phyloP scores from a whole-genome alignment of 2,888 invertebrate genomes.

The Coremacera marginata region DNA sequence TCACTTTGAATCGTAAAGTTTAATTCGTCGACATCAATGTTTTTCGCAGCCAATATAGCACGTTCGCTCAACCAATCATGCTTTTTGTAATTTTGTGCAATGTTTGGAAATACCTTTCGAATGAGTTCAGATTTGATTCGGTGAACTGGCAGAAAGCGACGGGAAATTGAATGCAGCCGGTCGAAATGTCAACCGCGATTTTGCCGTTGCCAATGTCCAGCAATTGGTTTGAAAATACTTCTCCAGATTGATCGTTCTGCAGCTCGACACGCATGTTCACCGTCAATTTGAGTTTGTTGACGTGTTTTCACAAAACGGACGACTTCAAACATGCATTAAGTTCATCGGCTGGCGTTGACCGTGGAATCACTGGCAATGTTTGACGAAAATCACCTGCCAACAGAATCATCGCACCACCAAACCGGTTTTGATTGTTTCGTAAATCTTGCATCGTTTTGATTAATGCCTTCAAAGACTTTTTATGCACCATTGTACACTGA shows the following conservation, averaged over 20 bases:
- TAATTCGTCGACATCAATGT: slow-evolving; percentile 1
- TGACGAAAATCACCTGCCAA: slow-evolving; percentile 39
- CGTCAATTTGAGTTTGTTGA: slow-evolving; percentile 27
- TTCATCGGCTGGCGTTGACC: slow-evolving; percentile 51
- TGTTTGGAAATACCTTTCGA: slow-evolving; percentile 34
- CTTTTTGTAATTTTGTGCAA: slow-evolving; percentile 40
- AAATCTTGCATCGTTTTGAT: slow-evolving; percentile 45
- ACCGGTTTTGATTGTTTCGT: slow-evolving; percentile 36
- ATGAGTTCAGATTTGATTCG: slow-evolving; percentile 27
- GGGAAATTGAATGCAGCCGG: slow-evolving; percentile 49
- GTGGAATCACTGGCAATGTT: slow-evolving; percentile 14
- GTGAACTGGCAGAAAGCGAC: slow-evolving; percentile 35
- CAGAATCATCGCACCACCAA: slow-evolving; percentile 40
- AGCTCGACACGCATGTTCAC: slow-evolving; percentile 41
- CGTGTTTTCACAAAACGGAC: slow-evolving; percentile 38
- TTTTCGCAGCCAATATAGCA: slow-evolving; percentile 39
- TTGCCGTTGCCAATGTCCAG: slow-evolving; percentile 48
- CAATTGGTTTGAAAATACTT: slow-evolving; percentile 42
- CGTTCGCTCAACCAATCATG: slow-evolving; percentile 46
- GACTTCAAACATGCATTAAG: slow-evolving; percentile 51
- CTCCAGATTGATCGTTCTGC: slow-evolving; percentile 41
- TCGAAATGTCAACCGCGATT: slow-evolving; percentile 46
- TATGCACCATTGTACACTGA: slow-evolving; percentile 44
- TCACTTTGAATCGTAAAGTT: slow-evolving; percentile 38
- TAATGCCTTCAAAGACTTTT: slow-evolving; percentile 38